These are phyloP conservation scores for Oreonectes daqikongensis DNA, from an alignment of 2,797 vertebrate genomes.

Conservation along the genomic window DNA sequence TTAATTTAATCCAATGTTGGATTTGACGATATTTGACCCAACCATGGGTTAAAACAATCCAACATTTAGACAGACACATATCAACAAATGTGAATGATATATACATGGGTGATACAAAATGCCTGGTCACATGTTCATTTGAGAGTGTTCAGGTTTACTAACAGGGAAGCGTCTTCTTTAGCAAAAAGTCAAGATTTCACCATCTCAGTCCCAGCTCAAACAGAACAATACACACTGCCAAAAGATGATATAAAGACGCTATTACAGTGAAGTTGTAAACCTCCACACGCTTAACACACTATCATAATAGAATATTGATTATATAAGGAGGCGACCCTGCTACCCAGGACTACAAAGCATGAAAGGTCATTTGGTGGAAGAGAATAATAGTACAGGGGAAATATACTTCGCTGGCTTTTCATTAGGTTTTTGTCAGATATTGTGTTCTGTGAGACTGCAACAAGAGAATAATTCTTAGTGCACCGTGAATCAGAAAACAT, in stretches of 20 bases:
- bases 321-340: constrained; percentile 83
- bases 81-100: constrained; percentile 1
- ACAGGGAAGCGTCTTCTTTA: constrained; percentile 10
- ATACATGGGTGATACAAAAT: background rate
- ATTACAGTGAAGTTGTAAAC: constrained; percentile 83
- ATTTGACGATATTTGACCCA: too few relatives aligned
- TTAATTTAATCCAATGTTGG: too few relatives aligned
- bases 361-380: constrained; percentile 86
- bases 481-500: constrained; percentile 40
- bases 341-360: constrained; percentile 84
- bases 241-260: constrained; percentile 83
- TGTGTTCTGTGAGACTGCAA: constrained; percentile 53
- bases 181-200: constrained; percentile 63
- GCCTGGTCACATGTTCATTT: background rate
- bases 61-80: background rate
- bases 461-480: constrained; percentile 57
- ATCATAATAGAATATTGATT: constrained; percentile 98
- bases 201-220: constrained; percentile 64
- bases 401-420: constrained; percentile 39
- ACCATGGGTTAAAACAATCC: too few relatives aligned
- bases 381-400: constrained; percentile 56
- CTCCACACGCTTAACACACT: constrained; percentile 78
- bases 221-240: constrained; percentile 70
- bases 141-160: background rate
- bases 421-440: constrained; percentile 49